phyloP scores from a whole-genome alignment of 2,113 vertebrate species.

The Machaerirhynchus nigripectus region DNA sequence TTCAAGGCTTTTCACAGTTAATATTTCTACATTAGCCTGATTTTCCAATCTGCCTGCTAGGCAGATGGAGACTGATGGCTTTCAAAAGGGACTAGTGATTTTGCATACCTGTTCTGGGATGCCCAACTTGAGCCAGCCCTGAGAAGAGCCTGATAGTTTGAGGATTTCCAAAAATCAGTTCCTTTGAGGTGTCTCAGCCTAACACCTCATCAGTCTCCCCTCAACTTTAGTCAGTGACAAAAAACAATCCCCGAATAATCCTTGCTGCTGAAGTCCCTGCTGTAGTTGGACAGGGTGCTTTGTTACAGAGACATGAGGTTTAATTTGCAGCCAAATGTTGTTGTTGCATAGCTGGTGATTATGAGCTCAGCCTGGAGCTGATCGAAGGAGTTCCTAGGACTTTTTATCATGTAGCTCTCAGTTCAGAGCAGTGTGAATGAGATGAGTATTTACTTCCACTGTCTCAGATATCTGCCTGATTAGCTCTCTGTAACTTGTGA shows the following conservation, averaged over 20 bases:
- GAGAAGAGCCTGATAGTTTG: neutral
- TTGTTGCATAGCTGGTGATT: neutral
- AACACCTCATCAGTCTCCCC: constrained; percentile 34
- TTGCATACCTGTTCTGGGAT: neutral
- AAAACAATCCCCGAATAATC: neutral
- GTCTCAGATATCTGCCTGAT: neutral
- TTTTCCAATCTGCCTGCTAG: constrained; percentile 4
- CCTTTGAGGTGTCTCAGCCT: constrained; percentile 5
- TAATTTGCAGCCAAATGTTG: neutral
- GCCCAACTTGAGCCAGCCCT: neutral
- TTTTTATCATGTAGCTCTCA: neutral
- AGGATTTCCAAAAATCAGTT: constrained; percentile 48
- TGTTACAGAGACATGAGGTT: neutral
- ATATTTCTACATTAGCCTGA: constrained; percentile 48
- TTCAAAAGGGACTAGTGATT: constrained; percentile 35
- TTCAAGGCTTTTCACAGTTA: constrained; percentile 52
- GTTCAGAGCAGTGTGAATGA: neutral
- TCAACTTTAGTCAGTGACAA: neutral
- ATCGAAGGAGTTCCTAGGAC: neutral
- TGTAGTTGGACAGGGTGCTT: neutral
- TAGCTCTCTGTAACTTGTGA: neutral
- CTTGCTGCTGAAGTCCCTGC: neutral
- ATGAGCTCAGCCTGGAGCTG: neutral
- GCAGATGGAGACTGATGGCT: constrained; percentile 17
- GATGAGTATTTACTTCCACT: neutral